Evolutionary conservation across 2,113 vertebrate genomes (phyloP).

Genomic region (Scortum barcoo): DNA sequence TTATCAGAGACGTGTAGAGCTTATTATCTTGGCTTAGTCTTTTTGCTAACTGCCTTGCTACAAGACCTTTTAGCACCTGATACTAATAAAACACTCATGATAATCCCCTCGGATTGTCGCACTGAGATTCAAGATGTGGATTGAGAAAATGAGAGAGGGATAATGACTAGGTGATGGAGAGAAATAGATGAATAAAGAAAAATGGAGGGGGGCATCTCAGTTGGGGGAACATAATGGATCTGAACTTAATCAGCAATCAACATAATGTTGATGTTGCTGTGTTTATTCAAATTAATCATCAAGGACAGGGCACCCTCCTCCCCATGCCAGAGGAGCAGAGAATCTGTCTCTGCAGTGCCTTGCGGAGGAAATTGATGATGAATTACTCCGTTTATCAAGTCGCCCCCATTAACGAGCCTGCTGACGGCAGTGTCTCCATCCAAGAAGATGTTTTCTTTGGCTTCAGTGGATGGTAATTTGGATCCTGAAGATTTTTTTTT

Average conservation of each 20-base stretch:
- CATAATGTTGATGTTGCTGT: constrained; percentile 80
- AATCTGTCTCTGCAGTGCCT: constrained; percentile 69
- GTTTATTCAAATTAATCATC: constrained; percentile 86
- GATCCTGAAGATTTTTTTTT: constrained; percentile 25
- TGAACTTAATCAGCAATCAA: constrained; percentile 83
- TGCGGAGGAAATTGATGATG: constrained; percentile 82
- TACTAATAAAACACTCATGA: constrained; percentile 22
- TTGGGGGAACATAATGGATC: constrained; percentile 71
- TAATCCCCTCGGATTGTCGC: constrained; percentile 10
- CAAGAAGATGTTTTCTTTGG: constrained; percentile 62
- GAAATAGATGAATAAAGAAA: constrained; percentile 54
- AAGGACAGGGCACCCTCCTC: constrained; percentile 70
- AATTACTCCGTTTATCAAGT: constrained; percentile 83
- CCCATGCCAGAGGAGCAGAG: constrained; percentile 56
- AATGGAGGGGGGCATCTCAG: constrained; percentile 35
- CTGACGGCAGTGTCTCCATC: constrained; percentile 65
- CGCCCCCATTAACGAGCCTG: constrained; percentile 73
- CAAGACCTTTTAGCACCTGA: constrained; percentile 35
- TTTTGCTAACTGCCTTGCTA: constrained; percentile 4
- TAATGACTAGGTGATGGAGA: constrained; percentile 39
- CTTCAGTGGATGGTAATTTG: constrained; percentile 59
- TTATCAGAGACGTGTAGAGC: background rate
- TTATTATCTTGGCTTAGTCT: constrained; percentile 6
- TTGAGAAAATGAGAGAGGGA: constrained; percentile 42
- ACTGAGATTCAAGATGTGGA: constrained; percentile 43